These are phyloP conservation scores for Busseola fusca DNA, from an alignment of 2,888 invertebrate species.

Conservation along the genomic window DNA sequence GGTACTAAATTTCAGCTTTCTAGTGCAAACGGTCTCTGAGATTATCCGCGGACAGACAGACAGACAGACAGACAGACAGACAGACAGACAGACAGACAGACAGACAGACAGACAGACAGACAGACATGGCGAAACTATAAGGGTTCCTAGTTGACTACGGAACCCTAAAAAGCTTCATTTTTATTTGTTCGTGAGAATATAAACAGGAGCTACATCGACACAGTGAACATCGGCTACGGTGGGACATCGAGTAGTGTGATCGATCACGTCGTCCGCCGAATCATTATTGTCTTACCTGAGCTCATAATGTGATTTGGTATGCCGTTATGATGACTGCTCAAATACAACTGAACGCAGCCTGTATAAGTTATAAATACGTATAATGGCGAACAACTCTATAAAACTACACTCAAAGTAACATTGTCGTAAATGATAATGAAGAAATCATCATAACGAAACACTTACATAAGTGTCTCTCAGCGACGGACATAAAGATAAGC, in stretches of 20 bases:
- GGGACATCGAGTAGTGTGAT: not conserved
- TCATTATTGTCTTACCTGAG: not conserved
- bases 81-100: no score
- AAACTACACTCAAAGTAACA: constrained; percentile 27
- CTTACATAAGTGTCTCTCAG: not conserved
- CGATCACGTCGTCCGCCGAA: not conserved
- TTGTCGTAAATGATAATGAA: constrained; percentile 33
- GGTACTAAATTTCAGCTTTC: no score
- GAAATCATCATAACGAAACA: constrained; percentile 24
- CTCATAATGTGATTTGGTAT: not conserved
- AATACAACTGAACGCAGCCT: constrained; percentile 15
- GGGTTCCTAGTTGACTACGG: no score
- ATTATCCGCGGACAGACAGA: no score
- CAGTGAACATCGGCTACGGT: not conserved
- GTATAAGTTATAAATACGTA: constrained; percentile 3
- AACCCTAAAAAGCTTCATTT: not conserved
- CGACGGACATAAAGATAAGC: constrained; percentile 29
- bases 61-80: no score
- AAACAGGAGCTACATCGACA: not conserved
- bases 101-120: no score
- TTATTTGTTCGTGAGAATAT: not conserved
- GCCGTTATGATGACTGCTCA: not conserved
- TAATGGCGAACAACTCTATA: constrained; percentile 7
- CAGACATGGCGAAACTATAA: no score
- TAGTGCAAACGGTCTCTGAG: no score